These are phyloP conservation scores for Corbicula japonica DNA, from an alignment of 2,888 invertebrate genomes.

Conservation along the genomic window DNA sequence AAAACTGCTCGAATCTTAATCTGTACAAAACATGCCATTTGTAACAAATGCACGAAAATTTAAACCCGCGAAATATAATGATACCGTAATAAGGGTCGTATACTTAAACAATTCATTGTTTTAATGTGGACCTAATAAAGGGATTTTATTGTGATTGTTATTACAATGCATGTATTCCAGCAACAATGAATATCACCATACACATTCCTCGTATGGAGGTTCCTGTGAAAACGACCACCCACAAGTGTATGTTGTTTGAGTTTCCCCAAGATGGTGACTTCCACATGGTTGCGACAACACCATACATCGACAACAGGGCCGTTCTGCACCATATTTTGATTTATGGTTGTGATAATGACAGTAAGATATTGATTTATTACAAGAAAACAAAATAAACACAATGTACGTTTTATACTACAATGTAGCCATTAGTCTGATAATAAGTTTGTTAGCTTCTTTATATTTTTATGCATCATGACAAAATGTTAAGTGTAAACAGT, in stretches of 20 bases:
- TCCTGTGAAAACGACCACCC: slow-evolving; percentile 56
- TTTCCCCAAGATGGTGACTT: slow-evolving; percentile 65
- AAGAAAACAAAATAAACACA: background rate
- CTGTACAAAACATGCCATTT: background rate
- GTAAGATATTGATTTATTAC: slow-evolving; percentile 12
- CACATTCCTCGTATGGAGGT: slow-evolving; percentile 48
- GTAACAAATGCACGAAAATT: background rate
- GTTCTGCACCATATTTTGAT: slow-evolving; percentile 67
- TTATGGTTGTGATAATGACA: slow-evolving; percentile 46
- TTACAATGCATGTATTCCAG: slow-evolving; percentile 32
- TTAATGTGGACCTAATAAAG: background rate
- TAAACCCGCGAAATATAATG: background rate
- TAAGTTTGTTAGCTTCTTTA: too few species aligned
- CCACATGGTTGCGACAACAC: slow-evolving; percentile 65
- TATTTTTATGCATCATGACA: too few species aligned
- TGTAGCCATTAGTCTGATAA: too few species aligned
- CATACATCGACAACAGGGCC: slow-evolving; percentile 62
- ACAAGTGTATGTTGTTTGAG: slow-evolving; percentile 68
- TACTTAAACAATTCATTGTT: background rate
- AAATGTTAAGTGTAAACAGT: too few species aligned
- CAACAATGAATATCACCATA: slow-evolving; percentile 52
- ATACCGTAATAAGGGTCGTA: background rate
- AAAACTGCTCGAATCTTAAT: too few species aligned
- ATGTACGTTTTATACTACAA: background rate
- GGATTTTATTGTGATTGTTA: background rate